A percentile compares a stretch with the other conserved stretches of the same genome.
These are phyloP conservation scores for Petrolisthes manimaculis DNA, from an alignment of 2,888 invertebrate genomes.

Conservation along the genomic window DNA sequence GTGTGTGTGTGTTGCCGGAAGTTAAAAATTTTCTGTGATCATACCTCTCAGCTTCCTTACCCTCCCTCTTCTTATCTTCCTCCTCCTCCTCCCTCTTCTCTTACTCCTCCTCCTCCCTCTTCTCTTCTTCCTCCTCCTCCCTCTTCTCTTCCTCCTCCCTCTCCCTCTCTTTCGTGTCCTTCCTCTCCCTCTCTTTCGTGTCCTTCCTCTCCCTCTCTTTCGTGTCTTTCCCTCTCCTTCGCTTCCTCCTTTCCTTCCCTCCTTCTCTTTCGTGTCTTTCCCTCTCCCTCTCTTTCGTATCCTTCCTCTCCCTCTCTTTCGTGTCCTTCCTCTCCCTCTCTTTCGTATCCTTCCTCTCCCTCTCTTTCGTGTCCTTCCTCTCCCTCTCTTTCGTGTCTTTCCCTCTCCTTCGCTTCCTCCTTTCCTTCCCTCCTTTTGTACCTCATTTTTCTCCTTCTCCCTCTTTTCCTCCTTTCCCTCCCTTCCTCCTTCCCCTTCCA, in stretches of 20 bases:
- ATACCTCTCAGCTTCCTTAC: not conserved
- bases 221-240: not conserved
- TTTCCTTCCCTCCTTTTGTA: not conserved
- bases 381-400: not conserved
- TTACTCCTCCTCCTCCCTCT: not conserved
- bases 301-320: not conserved
- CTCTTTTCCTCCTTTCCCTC: not conserved
- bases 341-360: not conserved
- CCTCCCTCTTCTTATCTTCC: not conserved
- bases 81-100: not conserved
- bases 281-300: not conserved
- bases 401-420: not conserved
- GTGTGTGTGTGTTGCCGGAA: no score
- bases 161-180: not conserved
- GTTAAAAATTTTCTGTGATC: no score
- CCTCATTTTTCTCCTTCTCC: no score
- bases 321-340: not conserved
- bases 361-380: not conserved
- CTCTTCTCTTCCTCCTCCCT: not conserved
- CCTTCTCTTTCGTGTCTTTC: not conserved
- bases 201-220: not conserved
- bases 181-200: not conserved
- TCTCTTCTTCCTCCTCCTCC: not conserved
- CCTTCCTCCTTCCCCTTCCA: not conserved
- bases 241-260: not conserved